Percentiles rank a stretch among this genome's conserved stretches.
These are phyloP conservation scores for Ellobius talpinus DNA, from an alignment of 2,113 vertebrate species.

Conservation along the genomic window DNA sequence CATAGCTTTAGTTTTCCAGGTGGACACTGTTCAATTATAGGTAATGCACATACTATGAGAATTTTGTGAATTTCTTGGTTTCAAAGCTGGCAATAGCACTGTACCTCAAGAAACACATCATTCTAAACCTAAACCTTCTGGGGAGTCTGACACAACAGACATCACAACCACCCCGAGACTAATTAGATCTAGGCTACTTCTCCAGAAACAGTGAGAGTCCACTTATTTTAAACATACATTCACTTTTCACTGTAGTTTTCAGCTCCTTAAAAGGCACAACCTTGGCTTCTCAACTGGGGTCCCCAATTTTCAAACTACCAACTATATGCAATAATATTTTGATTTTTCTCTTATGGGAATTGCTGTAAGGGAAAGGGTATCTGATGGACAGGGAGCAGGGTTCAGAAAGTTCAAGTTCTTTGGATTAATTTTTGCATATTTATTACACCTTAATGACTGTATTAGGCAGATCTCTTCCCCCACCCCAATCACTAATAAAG, in stretches of 20 bases:
- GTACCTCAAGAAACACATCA: background rate
- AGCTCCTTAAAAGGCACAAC: background rate
- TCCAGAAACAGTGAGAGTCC: background rate
- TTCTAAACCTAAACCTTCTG: background rate
- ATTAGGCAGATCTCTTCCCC: background rate
- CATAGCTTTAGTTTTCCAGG: background rate
- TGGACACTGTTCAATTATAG: background rate
- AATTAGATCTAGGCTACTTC: background rate
- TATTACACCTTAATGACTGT: background rate
- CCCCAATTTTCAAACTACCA: background rate
- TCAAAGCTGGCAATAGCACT: background rate
- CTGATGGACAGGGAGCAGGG: background rate
- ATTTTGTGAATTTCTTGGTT: background rate
- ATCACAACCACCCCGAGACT: background rate
- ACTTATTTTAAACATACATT: background rate
- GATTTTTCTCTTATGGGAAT: background rate
- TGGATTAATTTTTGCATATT: background rate
- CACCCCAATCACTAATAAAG: background rate
- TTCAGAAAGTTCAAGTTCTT: background rate
- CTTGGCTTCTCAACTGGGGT: background rate
- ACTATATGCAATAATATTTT: background rate
- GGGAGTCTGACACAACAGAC: background rate
- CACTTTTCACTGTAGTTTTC: background rate
- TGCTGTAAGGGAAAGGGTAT: background rate
- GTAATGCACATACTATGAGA: background rate